Conservation (phyloP, 2,113 vertebrate genomes). For the Crocuta crocuta region DNA sequence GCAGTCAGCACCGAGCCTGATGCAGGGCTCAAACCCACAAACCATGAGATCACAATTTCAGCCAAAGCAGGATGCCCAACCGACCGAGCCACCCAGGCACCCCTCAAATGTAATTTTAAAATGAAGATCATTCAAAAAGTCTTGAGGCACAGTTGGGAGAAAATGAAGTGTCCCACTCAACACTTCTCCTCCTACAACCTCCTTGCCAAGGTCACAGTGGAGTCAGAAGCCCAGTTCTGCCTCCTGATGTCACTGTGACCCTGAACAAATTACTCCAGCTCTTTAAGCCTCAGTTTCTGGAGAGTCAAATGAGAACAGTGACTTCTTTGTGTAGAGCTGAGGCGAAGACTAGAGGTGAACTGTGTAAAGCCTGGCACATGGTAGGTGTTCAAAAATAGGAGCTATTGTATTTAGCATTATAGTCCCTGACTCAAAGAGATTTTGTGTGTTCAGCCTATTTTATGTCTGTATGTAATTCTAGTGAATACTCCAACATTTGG, state of each 20-base stretch:
- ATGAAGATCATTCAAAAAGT: background rate
- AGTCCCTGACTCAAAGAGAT: background rate
- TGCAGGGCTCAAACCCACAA: no score
- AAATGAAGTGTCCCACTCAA: background rate
- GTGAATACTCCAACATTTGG: background rate
- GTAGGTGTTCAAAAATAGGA: background rate
- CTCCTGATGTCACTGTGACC: background rate
- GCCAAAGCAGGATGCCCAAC: no score
- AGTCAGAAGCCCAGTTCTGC: background rate
- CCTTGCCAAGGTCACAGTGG: background rate
- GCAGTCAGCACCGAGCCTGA: no score
- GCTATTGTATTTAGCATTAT: background rate
- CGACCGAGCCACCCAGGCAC: no score
- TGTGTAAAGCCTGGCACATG: background rate
- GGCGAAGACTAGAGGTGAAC: background rate
- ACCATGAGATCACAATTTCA: no score
- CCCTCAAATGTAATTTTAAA: slow-evolving; percentile 5
- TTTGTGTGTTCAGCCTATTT: background rate
- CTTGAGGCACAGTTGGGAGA: background rate
- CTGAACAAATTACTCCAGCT: background rate
- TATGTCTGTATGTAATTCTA: background rate
- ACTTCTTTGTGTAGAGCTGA: background rate
- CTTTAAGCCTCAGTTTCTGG: background rate
- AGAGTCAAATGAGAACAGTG: background rate
- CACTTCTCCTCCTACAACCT: background rate